phyloP scores from a whole-genome alignment of 2,797 vertebrate genomes.

The Toxotes lorentzi region DNA sequence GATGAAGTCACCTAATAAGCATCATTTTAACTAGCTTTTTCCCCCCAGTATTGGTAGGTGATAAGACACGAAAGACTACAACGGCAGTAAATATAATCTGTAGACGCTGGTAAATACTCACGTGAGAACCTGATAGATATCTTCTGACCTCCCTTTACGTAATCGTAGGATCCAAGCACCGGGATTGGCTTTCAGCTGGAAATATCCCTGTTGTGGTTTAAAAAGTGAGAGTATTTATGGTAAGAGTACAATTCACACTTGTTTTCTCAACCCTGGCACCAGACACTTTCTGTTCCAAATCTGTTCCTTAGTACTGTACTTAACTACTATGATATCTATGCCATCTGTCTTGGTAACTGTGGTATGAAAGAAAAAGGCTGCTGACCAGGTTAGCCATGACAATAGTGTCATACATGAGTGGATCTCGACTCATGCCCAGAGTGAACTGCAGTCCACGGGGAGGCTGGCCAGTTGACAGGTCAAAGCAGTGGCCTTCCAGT shows the following conservation, averaged over 20 bases:
- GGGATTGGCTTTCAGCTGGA: conserved; percentile 98
- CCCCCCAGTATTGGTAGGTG: background rate
- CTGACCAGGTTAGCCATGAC: conserved; percentile 98
- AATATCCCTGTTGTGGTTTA: conserved; percentile 90
- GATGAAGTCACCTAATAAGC: conserved; percentile 53
- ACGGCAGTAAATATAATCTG: background rate
- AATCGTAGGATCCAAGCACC: conserved; percentile 93
- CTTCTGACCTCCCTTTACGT: conserved; percentile 93
- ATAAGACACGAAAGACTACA: background rate
- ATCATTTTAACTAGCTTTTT: conserved; percentile 24
- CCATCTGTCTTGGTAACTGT: background rate
- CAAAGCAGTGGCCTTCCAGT: conserved; percentile 97
- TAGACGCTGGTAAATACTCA: conserved; percentile 80
- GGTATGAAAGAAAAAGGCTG: conserved; percentile 26
- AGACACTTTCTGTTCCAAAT: background rate
- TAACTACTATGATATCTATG: background rate
- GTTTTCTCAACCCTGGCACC: conserved; percentile 1
- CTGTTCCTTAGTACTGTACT: background rate
- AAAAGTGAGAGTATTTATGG: conserved; percentile 25
- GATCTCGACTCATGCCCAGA: conserved; percentile 90
- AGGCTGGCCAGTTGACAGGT: conserved; percentile 90
- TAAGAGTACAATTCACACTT: conserved; percentile 18
- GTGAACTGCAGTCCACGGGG: conserved; percentile 96
- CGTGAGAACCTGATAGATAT: conserved; percentile 93
- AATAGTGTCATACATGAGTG: conserved; percentile 92